These are phyloP conservation scores for Cryptophagus acutangulus DNA, from an alignment of 2,888 invertebrate genomes.

Conservation along the genomic window DNA sequence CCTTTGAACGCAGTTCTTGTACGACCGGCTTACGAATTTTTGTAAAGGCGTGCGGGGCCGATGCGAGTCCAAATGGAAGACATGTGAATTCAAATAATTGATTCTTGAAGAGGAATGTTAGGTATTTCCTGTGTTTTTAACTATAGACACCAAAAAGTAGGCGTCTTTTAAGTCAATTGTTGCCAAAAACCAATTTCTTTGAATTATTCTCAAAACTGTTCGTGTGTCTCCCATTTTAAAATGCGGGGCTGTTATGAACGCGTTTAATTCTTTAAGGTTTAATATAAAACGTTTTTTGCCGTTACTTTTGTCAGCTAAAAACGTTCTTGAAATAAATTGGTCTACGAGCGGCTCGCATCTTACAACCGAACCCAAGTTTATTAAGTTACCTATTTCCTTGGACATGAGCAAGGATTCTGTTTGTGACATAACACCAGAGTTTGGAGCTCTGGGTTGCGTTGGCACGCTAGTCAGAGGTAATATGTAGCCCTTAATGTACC, in stretches of 20 bases:
- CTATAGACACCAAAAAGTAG: conserved; percentile 25
- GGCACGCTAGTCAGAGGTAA: no score
- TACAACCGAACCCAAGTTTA: no score
- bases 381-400: no score
- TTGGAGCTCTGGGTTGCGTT: no score
- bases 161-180: conserved; percentile 21
- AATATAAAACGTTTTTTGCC: conserved; percentile 20
- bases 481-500: no score
- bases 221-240: conserved; percentile 30
- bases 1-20: conserved; percentile 14
- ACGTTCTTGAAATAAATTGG: not conserved
- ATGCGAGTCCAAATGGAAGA: conserved; percentile 29
- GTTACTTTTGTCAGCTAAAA: conserved; percentile 9
- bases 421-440: no score
- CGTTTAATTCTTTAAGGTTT: conserved; percentile 25
- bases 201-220: conserved; percentile 23
- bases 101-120: conserved; percentile 24
- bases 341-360: not conserved
- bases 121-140: conserved; percentile 21
- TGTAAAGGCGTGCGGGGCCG: conserved; percentile 31
- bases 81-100: conserved; percentile 27
- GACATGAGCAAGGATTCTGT: no score
- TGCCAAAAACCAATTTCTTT: conserved; percentile 10
- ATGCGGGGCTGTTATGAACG: conserved; percentile 23
- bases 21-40: conserved; percentile 29